phyloP scores from a whole-genome alignment of 2,797 vertebrate genomes.

The Sebastes flavidus region DNA sequence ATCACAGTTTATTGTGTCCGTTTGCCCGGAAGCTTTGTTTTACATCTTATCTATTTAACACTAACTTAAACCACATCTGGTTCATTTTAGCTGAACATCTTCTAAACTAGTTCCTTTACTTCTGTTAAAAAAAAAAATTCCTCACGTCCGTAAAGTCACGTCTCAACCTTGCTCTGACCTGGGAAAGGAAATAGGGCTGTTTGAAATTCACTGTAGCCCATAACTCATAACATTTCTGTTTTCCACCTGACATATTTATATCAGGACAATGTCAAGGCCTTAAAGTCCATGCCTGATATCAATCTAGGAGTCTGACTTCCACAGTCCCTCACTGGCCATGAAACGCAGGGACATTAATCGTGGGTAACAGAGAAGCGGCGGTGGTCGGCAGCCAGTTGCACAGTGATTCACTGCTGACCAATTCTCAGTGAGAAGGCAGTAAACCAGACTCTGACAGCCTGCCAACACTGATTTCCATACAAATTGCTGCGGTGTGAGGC shows the following conservation, averaged over 20 bases:
- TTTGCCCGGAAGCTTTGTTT: slow-evolving; percentile 34
- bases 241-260: slow-evolving; percentile 66
- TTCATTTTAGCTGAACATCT: slow-evolving; percentile 24
- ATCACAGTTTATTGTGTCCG: slow-evolving; percentile 39
- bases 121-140: slow-evolving; percentile 11
- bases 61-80: slow-evolving; percentile 32
- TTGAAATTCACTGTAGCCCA: slow-evolving; percentile 52
- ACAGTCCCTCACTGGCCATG: slow-evolving; percentile 60
- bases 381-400: slow-evolving; percentile 42
- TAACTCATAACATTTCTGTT: slow-evolving; percentile 64
- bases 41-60: slow-evolving; percentile 4
- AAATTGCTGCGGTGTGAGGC: slow-evolving; percentile 54
- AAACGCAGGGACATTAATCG: slow-evolving; percentile 72
- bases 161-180: slow-evolving; percentile 60
- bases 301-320: slow-evolving; percentile 56
- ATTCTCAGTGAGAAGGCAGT: slow-evolving; percentile 53
- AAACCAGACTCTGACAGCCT: slow-evolving; percentile 62
- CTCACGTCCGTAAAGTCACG: slow-evolving; percentile 18
- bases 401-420: slow-evolving; percentile 71
- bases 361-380: slow-evolving; percentile 40
- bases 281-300: slow-evolving; percentile 56
- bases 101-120: slow-evolving; percentile 14
- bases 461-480: slow-evolving; percentile 68
- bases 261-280: slow-evolving; percentile 69
- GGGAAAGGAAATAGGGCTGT: slow-evolving; percentile 55